Evolutionary conservation across 1,140 invertebrate genomes (phyloP), one percentile per base, ranked within the genome.

Genomic region (Platorchestia sp.): DNA sequence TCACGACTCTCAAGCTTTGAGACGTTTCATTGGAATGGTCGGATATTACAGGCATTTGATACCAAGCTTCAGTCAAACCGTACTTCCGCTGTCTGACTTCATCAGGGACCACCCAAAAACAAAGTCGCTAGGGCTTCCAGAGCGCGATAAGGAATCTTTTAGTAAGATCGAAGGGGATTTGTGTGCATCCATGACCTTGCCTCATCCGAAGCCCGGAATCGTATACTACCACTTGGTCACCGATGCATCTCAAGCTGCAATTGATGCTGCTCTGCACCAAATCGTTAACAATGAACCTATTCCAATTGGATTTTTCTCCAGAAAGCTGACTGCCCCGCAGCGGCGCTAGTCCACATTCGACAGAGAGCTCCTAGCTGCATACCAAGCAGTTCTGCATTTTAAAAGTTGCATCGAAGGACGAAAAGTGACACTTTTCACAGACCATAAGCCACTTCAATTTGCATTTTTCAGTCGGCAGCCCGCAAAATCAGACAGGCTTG

Each of bases 221-320:
- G 95, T n/a, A n/a, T n/a, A n/a, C n/a, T n/a, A n/a, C n/a, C n/a
- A n/a, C n/a, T n/a, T n/a, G n/a, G n/a, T n/a, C n/a, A n/a, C n/a
- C n/a, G n/a, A n/a, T n/a, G n/a, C n/a, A n/a, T n/a, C n/a, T n/a
- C n/a, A n/a, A n/a, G 42, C 44, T 47, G 44, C 27, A n/a, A 95
- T 42, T 27, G 47, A 42, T 19, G 44, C 40, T 1, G 40, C n/a
- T n/a, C n/a, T n/a, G n/a, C n/a, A n/a, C n/a, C n/a, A n/a, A n/a
- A n/a, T n/a, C n/a, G n/a, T n/a, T 42, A 44, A 95, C 22, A 22
- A 45, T 7, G n/a, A 45, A 27, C 95, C 95, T 22, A 44, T 95
- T 7, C 95, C 95, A 27, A 45, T 95, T 3, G 95, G 59, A 53
- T 95, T 87, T 42, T 95, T 86, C 45, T 87, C 75, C 45, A 95